phyloP scores from a whole-genome alignment of 2,888 invertebrate species.

The Rotaria sp. region DNA sequence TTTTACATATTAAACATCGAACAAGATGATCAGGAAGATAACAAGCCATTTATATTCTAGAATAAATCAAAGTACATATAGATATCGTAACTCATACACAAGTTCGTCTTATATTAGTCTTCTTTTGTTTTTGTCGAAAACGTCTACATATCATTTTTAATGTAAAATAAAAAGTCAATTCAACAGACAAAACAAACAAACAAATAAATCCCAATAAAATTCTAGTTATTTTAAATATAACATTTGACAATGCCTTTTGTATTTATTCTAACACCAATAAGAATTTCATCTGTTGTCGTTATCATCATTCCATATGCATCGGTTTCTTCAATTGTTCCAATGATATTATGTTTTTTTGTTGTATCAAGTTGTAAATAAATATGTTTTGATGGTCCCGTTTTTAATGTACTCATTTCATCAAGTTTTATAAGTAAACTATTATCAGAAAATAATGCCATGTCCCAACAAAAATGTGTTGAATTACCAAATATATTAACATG shows the following conservation, averaged over 20 bases:
- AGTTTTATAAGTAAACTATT: not conserved
- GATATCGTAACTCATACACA: not conserved
- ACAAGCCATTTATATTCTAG: not conserved
- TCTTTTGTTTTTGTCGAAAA: not conserved
- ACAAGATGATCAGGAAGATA: constrained; percentile 15
- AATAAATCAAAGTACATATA: not conserved
- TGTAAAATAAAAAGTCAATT: not conserved
- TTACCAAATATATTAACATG: not conserved
- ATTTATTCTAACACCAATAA: constrained; percentile 1
- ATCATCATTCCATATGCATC: constrained; percentile 18
- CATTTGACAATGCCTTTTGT: constrained; percentile 3
- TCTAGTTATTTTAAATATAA: not conserved
- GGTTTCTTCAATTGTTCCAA: not conserved
- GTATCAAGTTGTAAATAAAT: constrained; percentile 5
- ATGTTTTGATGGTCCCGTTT: constrained; percentile 4
- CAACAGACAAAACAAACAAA: not conserved
- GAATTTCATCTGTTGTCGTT: not conserved
- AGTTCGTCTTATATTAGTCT: not conserved
- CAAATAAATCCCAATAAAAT: not conserved
- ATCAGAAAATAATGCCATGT: constrained; percentile 26
- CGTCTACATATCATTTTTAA: not conserved
- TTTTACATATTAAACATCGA: constrained; percentile 15
- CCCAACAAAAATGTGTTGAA: not conserved
- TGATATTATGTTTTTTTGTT: not conserved
- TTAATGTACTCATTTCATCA: not conserved